phyloP scores from a whole-genome alignment of 2,797 vertebrate genomes.

The Fratercula arctica region DNA sequence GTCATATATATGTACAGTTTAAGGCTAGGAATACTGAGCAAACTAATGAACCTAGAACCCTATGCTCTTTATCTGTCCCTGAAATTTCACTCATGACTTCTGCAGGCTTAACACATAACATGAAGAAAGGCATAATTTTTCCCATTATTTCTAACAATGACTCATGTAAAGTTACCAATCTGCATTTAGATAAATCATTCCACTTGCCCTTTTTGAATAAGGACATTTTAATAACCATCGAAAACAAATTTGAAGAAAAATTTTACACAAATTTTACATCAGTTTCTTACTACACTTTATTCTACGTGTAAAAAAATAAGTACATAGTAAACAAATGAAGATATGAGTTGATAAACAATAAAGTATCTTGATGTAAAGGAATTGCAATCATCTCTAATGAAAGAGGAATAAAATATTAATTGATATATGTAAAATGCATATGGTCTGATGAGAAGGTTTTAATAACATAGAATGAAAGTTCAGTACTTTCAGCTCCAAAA shows the following conservation, averaged over 20 bases:
- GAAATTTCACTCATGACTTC: neutral
- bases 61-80: neutral
- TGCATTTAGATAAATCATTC: neutral
- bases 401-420: neutral
- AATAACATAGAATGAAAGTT: neutral
- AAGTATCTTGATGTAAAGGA: too few relatives aligned
- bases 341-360: neutral
- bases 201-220: neutral
- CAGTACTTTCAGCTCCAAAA: neutral
- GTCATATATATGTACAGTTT: neutral
- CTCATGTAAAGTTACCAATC: neutral
- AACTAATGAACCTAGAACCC: neutral
- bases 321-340: neutral
- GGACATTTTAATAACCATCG: neutral
- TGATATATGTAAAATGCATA: neutral
- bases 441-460: neutral
- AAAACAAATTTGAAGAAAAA: neutral
- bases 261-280: neutral
- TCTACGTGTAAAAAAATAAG: neutral
- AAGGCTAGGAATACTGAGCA: neutral
- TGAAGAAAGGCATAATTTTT: neutral
- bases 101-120: neutral
- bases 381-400: neutral
- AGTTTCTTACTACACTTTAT: neutral
- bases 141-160: neutral